These are phyloP conservation scores for Papilio polytes DNA, from an alignment of 1,140 invertebrate genomes.

Conservation along the genomic window DNA sequence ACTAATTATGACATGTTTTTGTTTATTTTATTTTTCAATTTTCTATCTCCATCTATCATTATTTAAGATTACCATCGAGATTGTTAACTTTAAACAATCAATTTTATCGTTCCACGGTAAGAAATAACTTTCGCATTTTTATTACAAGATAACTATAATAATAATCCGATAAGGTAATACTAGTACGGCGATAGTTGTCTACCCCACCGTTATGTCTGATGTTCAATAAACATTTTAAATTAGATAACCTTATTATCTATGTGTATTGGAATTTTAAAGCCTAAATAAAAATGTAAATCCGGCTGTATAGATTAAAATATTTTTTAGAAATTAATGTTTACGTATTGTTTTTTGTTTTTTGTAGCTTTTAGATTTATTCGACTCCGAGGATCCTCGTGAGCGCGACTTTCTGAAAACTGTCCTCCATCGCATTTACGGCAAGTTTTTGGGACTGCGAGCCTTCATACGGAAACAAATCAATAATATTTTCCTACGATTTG, in stretches of 20 bases:
- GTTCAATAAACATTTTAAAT: background rate
- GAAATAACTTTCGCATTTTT: background rate
- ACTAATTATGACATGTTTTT: background rate
- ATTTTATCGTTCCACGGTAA: background rate
- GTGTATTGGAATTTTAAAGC: background rate
- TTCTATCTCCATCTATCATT: background rate
- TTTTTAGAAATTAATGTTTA: too few relatives aligned
- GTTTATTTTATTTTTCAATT: background rate
- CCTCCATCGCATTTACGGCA: conserved; percentile 99
- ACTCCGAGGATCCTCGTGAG: conserved; percentile 99
- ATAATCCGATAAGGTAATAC: conserved; percentile 9
- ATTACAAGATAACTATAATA: background rate
- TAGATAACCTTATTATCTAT: background rate
- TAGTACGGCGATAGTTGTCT: background rate
- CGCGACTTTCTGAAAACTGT: conserved; percentile 99
- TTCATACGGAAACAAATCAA: conserved; percentile 99
- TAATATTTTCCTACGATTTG: conserved; percentile 99
- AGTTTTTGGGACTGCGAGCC: conserved; percentile 98
- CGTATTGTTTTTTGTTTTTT: conserved; percentile 58
- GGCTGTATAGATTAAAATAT: background rate
- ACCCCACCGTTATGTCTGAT: background rate
- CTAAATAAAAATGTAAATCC: background rate
- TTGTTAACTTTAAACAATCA: background rate
- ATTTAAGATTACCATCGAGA: background rate
- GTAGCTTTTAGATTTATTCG: conserved; percentile 98